Conservation (phyloP, 2,888 invertebrate species). For the Dromius quadrimaculatus region DNA sequence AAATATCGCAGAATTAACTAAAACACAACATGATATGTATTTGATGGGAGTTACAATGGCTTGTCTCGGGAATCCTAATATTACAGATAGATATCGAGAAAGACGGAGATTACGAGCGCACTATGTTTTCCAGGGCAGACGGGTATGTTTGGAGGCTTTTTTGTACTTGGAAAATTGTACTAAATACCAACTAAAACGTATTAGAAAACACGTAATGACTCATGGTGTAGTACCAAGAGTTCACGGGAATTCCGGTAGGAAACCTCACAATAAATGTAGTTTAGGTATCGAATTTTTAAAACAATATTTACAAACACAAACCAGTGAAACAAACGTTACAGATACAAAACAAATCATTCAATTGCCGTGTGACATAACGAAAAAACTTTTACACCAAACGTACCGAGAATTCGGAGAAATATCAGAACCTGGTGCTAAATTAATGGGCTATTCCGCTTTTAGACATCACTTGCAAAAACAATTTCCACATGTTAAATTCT, state of each 20-base stretch:
- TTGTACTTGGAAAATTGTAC: conserved; percentile 84
- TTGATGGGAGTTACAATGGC: conserved; percentile 89
- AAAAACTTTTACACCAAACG: conserved; percentile 80
- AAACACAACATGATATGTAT: conserved; percentile 87
- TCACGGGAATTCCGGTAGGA: conserved; percentile 84
- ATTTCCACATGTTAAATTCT: conserved; percentile 82
- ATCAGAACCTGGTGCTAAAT: conserved; percentile 77
- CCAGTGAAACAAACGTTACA: conserved; percentile 68
- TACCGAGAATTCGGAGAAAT: conserved; percentile 81
- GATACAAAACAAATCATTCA: conserved; percentile 70
- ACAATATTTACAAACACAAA: conserved; percentile 77
- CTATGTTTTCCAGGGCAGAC: conserved; percentile 82
- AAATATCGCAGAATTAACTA: conserved; percentile 83
- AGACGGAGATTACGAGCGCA: conserved; percentile 79
- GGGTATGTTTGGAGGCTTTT: conserved; percentile 83
- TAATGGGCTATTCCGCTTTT: conserved; percentile 86
- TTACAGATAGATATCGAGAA: conserved; percentile 79
- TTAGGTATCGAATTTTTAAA: conserved; percentile 82
- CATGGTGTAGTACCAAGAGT: conserved; percentile 83
- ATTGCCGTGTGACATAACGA: conserved; percentile 71
- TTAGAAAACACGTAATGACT: conserved; percentile 82
- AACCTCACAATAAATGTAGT: conserved; percentile 84
- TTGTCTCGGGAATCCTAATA: conserved; percentile 80
- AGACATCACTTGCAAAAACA: conserved; percentile 85
- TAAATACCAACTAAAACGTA: conserved; percentile 82